phyloP scores from a whole-genome alignment of 2,113 vertebrate species.

The Gnathonemus echidnorhynchus region DNA sequence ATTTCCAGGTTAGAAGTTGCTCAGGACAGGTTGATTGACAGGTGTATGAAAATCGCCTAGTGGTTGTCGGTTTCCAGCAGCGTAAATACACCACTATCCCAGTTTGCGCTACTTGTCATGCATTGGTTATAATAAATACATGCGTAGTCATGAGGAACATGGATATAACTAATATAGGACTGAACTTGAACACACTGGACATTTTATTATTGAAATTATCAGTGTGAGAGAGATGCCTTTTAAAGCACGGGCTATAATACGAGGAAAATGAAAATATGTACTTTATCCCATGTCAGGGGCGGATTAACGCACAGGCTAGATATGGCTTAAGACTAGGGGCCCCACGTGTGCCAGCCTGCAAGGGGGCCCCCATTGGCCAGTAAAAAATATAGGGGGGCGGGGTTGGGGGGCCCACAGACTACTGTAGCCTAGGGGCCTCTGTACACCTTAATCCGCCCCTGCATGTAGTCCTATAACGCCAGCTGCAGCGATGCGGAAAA shows the following conservation, averaged over 20 bases:
- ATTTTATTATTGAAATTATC: neutral
- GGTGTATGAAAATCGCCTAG: neutral
- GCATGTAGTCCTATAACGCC: neutral
- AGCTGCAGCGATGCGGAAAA: neutral
- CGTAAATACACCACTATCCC: neutral
- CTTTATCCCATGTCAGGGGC: neutral
- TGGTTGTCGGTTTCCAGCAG: neutral
- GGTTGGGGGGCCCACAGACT: too few species aligned
- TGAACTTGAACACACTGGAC: neutral
- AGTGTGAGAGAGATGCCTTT: neutral
- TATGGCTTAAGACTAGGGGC: too few species aligned
- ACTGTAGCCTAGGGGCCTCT: too few species aligned
- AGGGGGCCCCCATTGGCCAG: too few species aligned
- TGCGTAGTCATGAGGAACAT: neutral
- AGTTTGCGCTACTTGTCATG: neutral
- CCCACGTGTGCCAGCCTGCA: too few species aligned
- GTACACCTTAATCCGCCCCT: too few species aligned
- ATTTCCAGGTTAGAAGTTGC: neutral
- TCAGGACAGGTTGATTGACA: neutral
- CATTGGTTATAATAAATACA: neutral
- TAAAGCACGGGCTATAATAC: neutral
- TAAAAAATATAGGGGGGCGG: too few species aligned
- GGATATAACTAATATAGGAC: neutral
- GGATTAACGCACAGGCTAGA: too few species aligned
- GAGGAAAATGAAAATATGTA: neutral